Percentiles rank a stretch among this genome's conserved stretches.
phyloP scores from a whole-genome alignment of 2,113 vertebrate genomes.

The Sapayoa aenigma region DNA sequence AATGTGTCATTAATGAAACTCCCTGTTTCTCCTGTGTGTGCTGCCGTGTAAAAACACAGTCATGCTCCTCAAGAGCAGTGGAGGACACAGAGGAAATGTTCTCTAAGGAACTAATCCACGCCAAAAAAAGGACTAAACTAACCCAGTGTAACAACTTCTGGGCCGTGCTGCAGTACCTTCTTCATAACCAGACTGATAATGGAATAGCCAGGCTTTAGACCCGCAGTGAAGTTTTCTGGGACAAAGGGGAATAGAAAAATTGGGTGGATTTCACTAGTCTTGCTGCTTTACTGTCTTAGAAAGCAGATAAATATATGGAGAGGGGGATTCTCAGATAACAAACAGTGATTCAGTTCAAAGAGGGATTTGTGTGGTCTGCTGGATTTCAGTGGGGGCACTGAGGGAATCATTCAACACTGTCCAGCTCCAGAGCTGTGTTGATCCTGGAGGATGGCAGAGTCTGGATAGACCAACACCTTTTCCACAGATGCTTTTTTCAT shows the following conservation, averaged over 20 bases:
- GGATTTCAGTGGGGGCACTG: background rate
- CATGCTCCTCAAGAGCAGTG: background rate
- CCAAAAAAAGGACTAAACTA: background rate
- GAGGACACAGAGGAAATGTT: background rate
- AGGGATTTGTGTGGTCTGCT: background rate
- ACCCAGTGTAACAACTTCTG: background rate
- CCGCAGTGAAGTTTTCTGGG: background rate
- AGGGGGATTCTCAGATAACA: background rate
- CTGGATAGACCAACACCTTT: background rate
- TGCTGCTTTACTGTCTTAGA: background rate
- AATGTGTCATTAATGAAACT: background rate
- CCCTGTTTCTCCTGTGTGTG: background rate
- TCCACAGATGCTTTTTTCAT: background rate
- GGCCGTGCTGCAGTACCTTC: background rate
- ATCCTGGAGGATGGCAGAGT: background rate
- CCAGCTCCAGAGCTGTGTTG: background rate
- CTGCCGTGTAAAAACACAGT: background rate
- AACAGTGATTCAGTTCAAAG: background rate
- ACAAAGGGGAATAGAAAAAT: background rate
- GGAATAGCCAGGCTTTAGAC: background rate
- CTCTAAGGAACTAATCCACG: rapidly evolving
- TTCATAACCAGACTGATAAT: background rate
- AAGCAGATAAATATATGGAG: background rate
- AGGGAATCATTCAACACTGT: background rate
- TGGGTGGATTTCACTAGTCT: background rate